Conservation (phyloP, 2,113 vertebrate genomes). For the Corythaeola cristata region DNA sequence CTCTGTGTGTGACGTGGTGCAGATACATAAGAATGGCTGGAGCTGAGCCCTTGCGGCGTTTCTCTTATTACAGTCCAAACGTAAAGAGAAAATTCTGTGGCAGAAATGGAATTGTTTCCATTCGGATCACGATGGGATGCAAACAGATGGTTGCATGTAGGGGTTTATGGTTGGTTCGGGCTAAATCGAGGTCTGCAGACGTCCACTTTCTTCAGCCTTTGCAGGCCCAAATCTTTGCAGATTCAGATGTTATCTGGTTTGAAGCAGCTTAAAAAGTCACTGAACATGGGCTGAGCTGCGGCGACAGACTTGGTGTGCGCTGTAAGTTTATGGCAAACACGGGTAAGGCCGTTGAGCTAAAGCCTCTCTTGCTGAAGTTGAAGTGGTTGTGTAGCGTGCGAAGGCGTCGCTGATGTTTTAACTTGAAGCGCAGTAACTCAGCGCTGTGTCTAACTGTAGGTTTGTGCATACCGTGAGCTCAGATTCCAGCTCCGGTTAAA, state of each 20-base stretch:
- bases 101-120: background rate
- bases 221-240: too few relatives aligned
- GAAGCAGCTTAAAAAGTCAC: too few relatives aligned
- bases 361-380: too few relatives aligned
- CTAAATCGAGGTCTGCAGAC: too few relatives aligned
- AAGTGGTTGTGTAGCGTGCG: fast-evolving
- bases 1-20: background rate
- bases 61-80: background rate
- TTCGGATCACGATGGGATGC: background rate
- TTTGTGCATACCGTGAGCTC: background rate
- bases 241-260: too few relatives aligned
- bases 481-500: background rate
- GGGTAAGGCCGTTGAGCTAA: too few relatives aligned
- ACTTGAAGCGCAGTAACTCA: background rate
- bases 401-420: fast-evolving
- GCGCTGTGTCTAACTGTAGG: fast-evolving
- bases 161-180: background rate
- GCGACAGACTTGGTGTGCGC: too few relatives aligned
- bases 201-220: too few relatives aligned
- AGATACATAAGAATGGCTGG: background rate
- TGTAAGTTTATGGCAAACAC: too few relatives aligned
- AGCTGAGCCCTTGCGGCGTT: background rate
- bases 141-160: background rate
- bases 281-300: too few relatives aligned
- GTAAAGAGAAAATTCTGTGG: background rate